phyloP scores from a whole-genome alignment of 2,888 invertebrate species.

The Melanostoma mellinum region DNA sequence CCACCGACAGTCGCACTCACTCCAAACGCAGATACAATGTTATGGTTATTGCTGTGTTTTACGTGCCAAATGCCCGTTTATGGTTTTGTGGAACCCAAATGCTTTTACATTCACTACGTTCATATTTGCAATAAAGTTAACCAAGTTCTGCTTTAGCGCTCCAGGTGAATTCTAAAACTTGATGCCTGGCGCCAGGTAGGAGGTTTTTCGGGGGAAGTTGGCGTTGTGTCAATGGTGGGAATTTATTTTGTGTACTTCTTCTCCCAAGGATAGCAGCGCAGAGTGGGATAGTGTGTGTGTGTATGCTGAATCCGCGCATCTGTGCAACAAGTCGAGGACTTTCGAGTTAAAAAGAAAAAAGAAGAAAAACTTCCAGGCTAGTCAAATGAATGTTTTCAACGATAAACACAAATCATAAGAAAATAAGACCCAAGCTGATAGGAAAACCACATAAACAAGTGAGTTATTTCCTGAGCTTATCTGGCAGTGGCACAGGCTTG shows the following conservation, averaged over 20 bases:
- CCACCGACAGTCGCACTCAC: neutral
- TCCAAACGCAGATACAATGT: neutral
- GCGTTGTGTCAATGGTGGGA: slow-evolving; percentile 2
- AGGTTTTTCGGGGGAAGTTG: neutral
- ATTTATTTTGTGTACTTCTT: slow-evolving; percentile 27
- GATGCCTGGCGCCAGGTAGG: neutral
- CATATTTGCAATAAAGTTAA: slow-evolving; percentile 11
- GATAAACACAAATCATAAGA: neutral
- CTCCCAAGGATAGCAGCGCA: slow-evolving; percentile 18
- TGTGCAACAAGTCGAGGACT: slow-evolving; percentile 34
- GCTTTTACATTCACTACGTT: slow-evolving; percentile 4
- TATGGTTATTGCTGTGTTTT: neutral
- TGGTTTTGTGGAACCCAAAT: neutral
- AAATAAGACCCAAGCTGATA: neutral
- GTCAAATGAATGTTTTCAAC: neutral
- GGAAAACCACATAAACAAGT: neutral
- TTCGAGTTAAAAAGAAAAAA: neutral
- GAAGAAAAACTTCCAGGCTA: slow-evolving; percentile 1
- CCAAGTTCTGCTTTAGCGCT: slow-evolving; percentile 22
- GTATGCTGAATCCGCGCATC: neutral
- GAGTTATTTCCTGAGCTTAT: too few species aligned
- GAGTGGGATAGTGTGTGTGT: neutral
- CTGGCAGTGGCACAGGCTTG: too few species aligned
- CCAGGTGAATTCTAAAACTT: slow-evolving; percentile 25
- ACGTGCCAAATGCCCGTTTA: slow-evolving; percentile 14